Evolutionary conservation across 92 coral and sea anemone genomes (phyloP).

Genomic region (Micromussa lordhowensis): DNA sequence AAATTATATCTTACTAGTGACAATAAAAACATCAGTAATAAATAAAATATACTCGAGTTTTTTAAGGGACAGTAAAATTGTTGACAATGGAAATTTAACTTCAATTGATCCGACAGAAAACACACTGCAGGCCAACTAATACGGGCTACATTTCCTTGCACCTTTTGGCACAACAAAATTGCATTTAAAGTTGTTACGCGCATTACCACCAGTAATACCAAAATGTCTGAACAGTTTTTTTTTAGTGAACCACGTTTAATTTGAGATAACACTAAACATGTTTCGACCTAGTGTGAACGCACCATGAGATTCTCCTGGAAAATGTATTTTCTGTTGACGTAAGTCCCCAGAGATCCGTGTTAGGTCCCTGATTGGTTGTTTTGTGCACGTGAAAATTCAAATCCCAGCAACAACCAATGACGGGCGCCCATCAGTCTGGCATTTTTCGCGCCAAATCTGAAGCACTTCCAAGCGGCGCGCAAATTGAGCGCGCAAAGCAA

Average conservation of each 20-base stretch:
- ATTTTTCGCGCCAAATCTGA: not conserved
- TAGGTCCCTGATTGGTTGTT: not conserved
- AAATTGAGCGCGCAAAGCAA: not conserved
- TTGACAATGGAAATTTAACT: no score
- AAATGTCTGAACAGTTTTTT: not conserved
- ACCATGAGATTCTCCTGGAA: not conserved
- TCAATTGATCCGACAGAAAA: not conserved
- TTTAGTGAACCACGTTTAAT: not conserved
- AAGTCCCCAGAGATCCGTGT: not conserved
- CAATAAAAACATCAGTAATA: not conserved
- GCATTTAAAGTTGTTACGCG: no score
- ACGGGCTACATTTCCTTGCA: no score
- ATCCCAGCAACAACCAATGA: not conserved
- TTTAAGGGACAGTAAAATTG: no score
- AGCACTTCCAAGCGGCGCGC: not conserved
- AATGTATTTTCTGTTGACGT: not conserved
- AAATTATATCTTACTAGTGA: not conserved
- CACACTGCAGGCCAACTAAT: not conserved
- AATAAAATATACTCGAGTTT: not conserved
- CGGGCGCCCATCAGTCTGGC: not conserved
- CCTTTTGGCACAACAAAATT: no score
- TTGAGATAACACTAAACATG: no score
- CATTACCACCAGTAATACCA: no score
- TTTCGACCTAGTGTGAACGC: not conserved
- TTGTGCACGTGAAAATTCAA: not conserved